A percentile compares a stretch with the other conserved stretches of the same genome.
These are phyloP conservation scores for Tinea semifulvella DNA, from an alignment of 2,888 invertebrate species.

Conservation along the genomic window DNA sequence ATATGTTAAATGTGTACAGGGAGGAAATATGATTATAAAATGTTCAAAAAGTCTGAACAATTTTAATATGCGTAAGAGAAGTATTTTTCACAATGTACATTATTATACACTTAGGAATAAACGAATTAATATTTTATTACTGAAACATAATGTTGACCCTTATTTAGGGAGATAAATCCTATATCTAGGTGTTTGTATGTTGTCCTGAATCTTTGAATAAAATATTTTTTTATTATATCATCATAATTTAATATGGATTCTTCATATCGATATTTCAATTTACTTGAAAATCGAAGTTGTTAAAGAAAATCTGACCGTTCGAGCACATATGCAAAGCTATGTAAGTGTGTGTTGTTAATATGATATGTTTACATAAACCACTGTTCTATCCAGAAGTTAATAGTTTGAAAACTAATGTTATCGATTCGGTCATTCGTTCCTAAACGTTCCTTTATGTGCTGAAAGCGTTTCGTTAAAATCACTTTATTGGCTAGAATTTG, in stretches of 20 bases:
- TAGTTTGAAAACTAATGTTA: slow-evolving; percentile 45
- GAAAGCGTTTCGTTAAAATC: slow-evolving; percentile 26
- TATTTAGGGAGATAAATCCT: slow-evolving; percentile 33
- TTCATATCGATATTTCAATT: slow-evolving; percentile 4
- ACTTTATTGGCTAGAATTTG: slow-evolving; percentile 4
- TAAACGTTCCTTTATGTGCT: slow-evolving; percentile 45
- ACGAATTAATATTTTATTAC: slow-evolving; percentile 63
- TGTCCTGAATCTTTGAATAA: neutral
- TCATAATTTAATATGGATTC: neutral
- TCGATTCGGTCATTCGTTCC: slow-evolving; percentile 53
- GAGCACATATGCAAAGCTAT: neutral
- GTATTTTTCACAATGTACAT: slow-evolving; percentile 64
- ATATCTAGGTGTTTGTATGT: slow-evolving; percentile 4
- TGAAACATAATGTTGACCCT: slow-evolving; percentile 54
- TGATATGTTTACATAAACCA: slow-evolving; percentile 49
- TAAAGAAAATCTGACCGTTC: too few relatives aligned
- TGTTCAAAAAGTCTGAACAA: slow-evolving; percentile 62
- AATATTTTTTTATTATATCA: slow-evolving; percentile 3
- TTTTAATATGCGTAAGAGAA: slow-evolving; percentile 31
- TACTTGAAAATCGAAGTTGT: slow-evolving; percentile 8
- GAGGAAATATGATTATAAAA: slow-evolving; percentile 47
- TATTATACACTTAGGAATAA: slow-evolving; percentile 57
- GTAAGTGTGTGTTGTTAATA: slow-evolving; percentile 41
- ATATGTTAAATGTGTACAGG: slow-evolving; percentile 65
- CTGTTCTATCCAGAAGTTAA: slow-evolving; percentile 39